Conservation (phyloP, 2,113 vertebrate genomes). For the Xenus cinereus region DNA sequence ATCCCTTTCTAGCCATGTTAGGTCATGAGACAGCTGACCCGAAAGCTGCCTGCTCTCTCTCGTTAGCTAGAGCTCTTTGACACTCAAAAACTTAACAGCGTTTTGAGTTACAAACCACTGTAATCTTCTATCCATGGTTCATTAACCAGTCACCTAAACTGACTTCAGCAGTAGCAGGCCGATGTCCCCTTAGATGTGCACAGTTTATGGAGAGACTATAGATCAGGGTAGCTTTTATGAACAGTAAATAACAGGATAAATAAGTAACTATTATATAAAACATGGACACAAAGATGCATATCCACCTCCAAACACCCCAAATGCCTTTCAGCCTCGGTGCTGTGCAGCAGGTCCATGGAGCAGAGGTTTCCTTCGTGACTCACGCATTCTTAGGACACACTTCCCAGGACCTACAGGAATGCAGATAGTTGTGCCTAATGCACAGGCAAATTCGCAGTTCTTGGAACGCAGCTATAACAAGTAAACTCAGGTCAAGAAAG, state of each 20-base stretch:
- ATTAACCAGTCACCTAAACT: not conserved
- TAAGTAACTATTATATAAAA: not conserved
- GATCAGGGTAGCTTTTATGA: not conserved
- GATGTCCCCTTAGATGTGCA: not conserved
- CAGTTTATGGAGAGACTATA: not conserved
- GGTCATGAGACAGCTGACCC: not conserved
- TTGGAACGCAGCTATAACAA: not conserved
- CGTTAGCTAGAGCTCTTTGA: not conserved
- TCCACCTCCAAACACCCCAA: not conserved
- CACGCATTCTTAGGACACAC: not conserved
- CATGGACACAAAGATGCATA: fast-evolving
- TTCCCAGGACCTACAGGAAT: not conserved
- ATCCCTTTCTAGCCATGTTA: not conserved
- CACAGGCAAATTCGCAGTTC: not conserved
- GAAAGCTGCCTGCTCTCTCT: not conserved
- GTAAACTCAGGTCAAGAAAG: constrained; percentile 40
- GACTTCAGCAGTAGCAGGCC: not conserved
- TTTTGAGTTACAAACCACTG: not conserved
- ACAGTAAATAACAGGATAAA: not conserved
- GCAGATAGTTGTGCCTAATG: not conserved
- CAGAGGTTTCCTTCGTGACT: not conserved
- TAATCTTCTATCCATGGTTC: not conserved
- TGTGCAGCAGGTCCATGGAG: not conserved
- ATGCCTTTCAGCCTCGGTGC: not conserved
- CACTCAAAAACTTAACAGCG: not conserved